Conservation (phyloP, 2,113 vertebrate genomes). For the Chamaetylas fuelleborni region DNA sequence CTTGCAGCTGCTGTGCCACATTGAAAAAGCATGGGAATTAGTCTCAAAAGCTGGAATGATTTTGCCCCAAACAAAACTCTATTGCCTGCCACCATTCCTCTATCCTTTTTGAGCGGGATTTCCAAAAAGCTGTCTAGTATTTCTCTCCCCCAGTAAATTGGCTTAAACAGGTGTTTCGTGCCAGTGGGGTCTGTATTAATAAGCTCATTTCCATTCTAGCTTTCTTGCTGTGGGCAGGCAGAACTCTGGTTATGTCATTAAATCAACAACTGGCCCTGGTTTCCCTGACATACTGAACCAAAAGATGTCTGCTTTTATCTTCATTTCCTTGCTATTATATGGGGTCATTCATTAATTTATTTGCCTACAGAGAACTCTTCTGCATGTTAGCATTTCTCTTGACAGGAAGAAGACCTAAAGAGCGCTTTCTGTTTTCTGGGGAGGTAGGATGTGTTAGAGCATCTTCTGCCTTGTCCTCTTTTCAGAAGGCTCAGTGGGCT, state of each 20-base stretch:
- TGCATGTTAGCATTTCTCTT: background rate
- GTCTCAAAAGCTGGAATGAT: background rate
- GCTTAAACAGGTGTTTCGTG: background rate
- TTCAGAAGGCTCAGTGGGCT: background rate
- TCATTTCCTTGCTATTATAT: background rate
- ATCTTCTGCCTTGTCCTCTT: background rate
- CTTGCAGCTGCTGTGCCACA: background rate
- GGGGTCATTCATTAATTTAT: background rate
- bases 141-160: background rate
- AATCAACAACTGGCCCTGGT: background rate
- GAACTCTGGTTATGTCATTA: background rate
- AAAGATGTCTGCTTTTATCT: background rate
- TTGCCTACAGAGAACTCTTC: background rate
- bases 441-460: background rate
- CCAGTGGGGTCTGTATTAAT: background rate
- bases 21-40: background rate
- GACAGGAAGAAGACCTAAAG: background rate
- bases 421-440: background rate
- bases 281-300: background rate
- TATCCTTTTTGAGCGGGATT: fast-evolving
- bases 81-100: background rate
- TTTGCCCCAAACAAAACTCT: background rate
- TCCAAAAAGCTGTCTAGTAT: background rate
- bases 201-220: background rate
- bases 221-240: background rate